Evolutionary conservation across 2,888 invertebrate genomes (phyloP).

Genomic region (Zele albiditarsus): DNA sequence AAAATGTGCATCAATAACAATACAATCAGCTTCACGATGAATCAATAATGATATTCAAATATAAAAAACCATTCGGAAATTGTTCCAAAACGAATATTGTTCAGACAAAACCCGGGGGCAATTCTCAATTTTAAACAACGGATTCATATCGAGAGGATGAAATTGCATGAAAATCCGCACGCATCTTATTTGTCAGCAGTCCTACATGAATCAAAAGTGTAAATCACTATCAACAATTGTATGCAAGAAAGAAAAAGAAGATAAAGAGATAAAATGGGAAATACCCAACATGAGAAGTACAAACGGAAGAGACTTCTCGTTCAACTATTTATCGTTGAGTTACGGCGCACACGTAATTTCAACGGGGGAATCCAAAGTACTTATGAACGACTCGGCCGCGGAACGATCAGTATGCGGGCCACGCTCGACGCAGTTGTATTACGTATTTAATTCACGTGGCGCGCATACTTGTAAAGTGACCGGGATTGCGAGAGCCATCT

Average conservation of each 20-base stretch:
- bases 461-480: conserved; percentile 59
- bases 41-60: no score
- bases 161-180: no score
- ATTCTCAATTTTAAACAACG: no score
- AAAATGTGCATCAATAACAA: no score
- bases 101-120: no score
- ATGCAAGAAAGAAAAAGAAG: not conserved
- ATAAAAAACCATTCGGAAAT: no score
- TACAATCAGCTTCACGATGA: no score
- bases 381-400: conserved; percentile 42
- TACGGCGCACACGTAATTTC: conserved; percentile 38
- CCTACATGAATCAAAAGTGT: not conserved
- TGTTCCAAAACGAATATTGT: no score
- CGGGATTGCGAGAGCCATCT: conserved; percentile 40
- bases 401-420: conserved; percentile 63
- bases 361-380: conserved; percentile 52
- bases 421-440: conserved; percentile 64
- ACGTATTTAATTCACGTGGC: conserved; percentile 67
- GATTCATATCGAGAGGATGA: no score
- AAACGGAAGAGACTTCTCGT: conserved; percentile 7
- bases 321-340: conserved; percentile 27
- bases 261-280: not conserved
- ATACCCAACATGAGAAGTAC: conserved; percentile 3
- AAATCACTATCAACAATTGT: not conserved
- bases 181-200: no score